A percentile compares a stretch with the other conserved stretches of the same genome.
Evolutionary conservation across 2,113 vertebrate genomes (phyloP).

Genomic region (Microcebus ravelobensis): DNA sequence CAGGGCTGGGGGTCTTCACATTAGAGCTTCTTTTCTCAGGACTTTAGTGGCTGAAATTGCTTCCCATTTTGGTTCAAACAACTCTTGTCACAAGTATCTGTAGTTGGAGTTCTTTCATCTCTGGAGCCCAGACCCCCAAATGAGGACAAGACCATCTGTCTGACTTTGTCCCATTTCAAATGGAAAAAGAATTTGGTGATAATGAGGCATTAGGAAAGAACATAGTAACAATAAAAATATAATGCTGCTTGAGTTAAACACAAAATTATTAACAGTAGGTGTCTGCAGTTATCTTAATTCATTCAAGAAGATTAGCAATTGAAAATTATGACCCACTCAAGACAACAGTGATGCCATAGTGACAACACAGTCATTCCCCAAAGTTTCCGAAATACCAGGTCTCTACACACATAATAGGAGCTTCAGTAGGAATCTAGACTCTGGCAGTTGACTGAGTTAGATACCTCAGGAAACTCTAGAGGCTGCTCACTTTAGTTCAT

Average conservation of each 20-base stretch:
- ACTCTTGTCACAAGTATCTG: neutral
- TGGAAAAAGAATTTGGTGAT: neutral
- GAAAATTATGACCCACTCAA: neutral
- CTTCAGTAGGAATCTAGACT: neutral
- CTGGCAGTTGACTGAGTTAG: neutral
- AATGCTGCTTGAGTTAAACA: neutral
- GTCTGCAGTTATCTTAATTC: neutral
- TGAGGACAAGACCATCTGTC: neutral
- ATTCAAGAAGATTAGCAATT: neutral
- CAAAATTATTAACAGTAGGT: neutral
- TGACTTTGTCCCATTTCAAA: neutral
- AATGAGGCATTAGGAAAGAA: neutral
- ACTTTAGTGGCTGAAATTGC: neutral
- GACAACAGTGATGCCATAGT: neutral
- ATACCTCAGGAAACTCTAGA: neutral
- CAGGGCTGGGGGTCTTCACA: neutral
- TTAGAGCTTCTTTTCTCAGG: neutral
- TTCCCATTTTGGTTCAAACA: neutral
- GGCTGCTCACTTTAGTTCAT: neutral
- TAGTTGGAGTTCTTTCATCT: neutral
- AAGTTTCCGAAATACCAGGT: neutral
- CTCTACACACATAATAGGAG: neutral
- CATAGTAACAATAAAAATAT: neutral
- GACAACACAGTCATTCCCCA: neutral
- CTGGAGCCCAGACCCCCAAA: neutral